Evolutionary conservation across 2,888 invertebrate species (phyloP).

Genomic region (Spialia ferax): DNA sequence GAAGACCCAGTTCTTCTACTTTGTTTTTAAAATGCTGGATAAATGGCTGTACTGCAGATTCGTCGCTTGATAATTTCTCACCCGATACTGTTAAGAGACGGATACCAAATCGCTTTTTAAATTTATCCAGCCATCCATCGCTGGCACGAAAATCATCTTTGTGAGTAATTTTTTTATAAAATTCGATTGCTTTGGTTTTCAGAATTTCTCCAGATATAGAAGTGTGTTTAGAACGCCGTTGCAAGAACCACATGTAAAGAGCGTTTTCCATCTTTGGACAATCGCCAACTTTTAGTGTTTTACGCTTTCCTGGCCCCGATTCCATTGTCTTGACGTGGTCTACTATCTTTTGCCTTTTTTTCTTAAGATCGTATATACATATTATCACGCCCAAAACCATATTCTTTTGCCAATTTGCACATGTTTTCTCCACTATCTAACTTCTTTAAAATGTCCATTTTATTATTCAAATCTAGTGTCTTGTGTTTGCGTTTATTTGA

Average conservation of each 20-base stretch:
- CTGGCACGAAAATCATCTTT: constrained; percentile 56
- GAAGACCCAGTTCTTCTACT: constrained; percentile 49
- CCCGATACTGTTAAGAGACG: constrained; percentile 44
- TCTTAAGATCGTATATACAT: constrained; percentile 51
- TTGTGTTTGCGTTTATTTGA: constrained; percentile 35
- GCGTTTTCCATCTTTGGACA: constrained; percentile 21
- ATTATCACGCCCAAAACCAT: constrained; percentile 47
- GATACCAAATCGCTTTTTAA: constrained; percentile 52
- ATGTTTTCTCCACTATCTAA: constrained; percentile 51
- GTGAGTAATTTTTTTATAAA: constrained; percentile 51
- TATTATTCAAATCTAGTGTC: constrained; percentile 41
- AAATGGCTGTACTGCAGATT: constrained; percentile 45
- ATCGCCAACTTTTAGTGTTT: constrained; percentile 44
- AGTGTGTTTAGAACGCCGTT: constrained; percentile 50
- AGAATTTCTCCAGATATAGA: constrained; percentile 53
- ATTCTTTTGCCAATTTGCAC: constrained; percentile 49
- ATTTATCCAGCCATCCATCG: constrained; percentile 55
- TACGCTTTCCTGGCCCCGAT: constrained; percentile 40
- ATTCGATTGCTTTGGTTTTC: constrained; percentile 52
- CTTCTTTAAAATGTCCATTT: constrained; percentile 48
- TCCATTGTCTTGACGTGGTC: constrained; percentile 48
- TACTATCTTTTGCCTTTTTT: constrained; percentile 48
- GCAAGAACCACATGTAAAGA: constrained; percentile 44
- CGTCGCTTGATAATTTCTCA: constrained; percentile 52
- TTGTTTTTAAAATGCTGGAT: constrained; percentile 50